Percentiles rank a stretch among this genome's conserved stretches.
phyloP scores from a whole-genome alignment of 2,797 vertebrate species.

The Perodicticus potto region DNA sequence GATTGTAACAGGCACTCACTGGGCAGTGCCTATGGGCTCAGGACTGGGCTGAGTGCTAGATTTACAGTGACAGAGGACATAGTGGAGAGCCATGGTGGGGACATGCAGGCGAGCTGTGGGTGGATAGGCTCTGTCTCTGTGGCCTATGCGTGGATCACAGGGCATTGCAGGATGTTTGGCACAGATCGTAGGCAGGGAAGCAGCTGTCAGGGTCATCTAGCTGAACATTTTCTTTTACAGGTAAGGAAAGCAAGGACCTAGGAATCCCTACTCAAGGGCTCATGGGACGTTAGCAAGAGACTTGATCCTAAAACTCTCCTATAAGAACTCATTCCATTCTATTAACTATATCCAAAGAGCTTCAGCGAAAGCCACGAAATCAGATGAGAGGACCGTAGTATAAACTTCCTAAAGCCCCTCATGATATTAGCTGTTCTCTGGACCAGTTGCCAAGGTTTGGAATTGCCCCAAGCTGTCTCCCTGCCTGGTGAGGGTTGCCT shows the following conservation, averaged over 20 bases:
- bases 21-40: neutral
- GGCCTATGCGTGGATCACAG: neutral
- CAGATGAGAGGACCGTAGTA: neutral
- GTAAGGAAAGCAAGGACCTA: slow-evolving; percentile 21
- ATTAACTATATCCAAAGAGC: neutral
- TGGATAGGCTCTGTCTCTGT: neutral
- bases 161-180: neutral
- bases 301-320: neutral
- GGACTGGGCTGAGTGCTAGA: neutral
- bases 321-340: neutral
- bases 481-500: neutral
- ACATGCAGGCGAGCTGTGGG: neutral
- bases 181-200: neutral
- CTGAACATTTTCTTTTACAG: neutral
- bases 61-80: neutral
- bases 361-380: neutral
- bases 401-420: neutral
- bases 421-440: neutral
- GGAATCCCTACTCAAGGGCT: neutral
- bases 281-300: neutral
- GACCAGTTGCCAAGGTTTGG: neutral
- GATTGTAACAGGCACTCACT: neutral
- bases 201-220: too few relatives aligned
- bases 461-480: neutral
- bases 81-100: neutral